Evolutionary conservation across 2,888 invertebrate species (phyloP).

Genomic region (Microchrysa polita): DNA sequence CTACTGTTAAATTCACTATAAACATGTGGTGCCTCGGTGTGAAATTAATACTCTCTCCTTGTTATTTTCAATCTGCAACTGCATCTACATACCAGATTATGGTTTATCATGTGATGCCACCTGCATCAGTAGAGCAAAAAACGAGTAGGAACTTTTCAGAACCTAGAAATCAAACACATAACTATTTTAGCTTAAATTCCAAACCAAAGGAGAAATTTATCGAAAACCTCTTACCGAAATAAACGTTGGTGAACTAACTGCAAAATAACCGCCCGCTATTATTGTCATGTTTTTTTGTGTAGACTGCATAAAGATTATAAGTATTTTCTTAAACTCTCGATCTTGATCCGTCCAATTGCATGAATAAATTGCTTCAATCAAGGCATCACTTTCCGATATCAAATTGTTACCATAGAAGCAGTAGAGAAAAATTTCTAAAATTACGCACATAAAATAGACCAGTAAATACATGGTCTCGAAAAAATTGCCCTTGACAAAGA

Average conservation of each 20-base stretch:
- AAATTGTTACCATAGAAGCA: slow-evolving; percentile 69
- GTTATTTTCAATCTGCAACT: too few species aligned
- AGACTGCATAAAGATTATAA: slow-evolving; percentile 67
- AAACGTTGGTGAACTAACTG: slow-evolving; percentile 67
- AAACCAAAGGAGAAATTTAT: neutral
- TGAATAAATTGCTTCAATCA: slow-evolving; percentile 66
- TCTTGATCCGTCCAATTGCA: slow-evolving; percentile 69
- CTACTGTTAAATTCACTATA: too few species aligned
- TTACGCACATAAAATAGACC: slow-evolving; percentile 53
- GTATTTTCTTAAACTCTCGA: slow-evolving; percentile 61
- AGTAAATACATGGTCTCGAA: slow-evolving; percentile 6
- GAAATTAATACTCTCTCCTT: too few species aligned
- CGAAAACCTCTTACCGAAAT: slow-evolving; percentile 63
- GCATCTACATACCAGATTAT: too few species aligned
- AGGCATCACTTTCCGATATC: slow-evolving; percentile 65
- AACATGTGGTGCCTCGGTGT: too few species aligned
- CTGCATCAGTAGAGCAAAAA: slow-evolving; percentile 41
- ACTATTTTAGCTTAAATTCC: neutral
- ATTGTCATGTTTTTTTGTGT: slow-evolving; percentile 67
- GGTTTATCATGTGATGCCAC: neutral
- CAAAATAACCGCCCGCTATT: slow-evolving; percentile 68
- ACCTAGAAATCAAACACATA: slow-evolving; percentile 19
- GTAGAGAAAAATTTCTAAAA: slow-evolving; percentile 67
- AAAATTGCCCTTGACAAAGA: slow-evolving; percentile 8
- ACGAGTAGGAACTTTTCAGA: slow-evolving; percentile 36